Evolutionary conservation across 2,888 invertebrate species (phyloP), one percentile per base, ranked within the genome.

Genomic region (Melinopterus prodromus): DNA sequence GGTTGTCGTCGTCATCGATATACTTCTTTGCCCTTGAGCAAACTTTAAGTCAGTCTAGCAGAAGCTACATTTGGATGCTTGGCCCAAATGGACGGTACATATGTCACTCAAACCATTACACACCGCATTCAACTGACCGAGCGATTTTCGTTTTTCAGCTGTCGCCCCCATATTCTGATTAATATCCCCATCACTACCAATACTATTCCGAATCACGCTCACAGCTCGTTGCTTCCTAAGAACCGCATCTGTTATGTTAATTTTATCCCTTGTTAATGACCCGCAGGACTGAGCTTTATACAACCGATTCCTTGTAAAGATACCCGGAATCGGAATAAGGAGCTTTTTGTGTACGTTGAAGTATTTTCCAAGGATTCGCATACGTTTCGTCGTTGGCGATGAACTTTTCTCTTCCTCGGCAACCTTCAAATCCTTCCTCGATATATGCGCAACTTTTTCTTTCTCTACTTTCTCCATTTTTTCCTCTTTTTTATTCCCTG

Each of bases 331-430:
- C 2, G 93, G 93, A 80, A 92, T 90, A 86, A 92, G 93, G n/a
- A 93, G 87, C 87, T 92, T 92, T 86, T 92, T 92, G 85, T 93
- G 93, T 78, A 94, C 92, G 81, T 94, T 93, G 86, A 94, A 93
- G 85, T 94, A 94, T 81, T 93, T 92, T 74, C 93, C 93, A 71
- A 94, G 89, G 83, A 94, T 89, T 16, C 91, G 90, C 87, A 92
- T 92, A 86, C 92, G 93, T 88, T 90, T 91, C 85, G 90, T 90
- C 72, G 86, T 84, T 76, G 86, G 83, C 72, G 87, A 85, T 86
- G 86, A 86, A 78, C 86, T 88, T 77, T 83, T 79, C 36, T 81
- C 83, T 36, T 78, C 75, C 69, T 81, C 81, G 15, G 72, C 71
- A 38, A 69, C 71, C 36, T 77, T 80, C 71, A 75, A 76, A 69